Evolutionary conservation across 2,113 vertebrate genomes (phyloP).

Genomic region (Athene cunicularia): DNA sequence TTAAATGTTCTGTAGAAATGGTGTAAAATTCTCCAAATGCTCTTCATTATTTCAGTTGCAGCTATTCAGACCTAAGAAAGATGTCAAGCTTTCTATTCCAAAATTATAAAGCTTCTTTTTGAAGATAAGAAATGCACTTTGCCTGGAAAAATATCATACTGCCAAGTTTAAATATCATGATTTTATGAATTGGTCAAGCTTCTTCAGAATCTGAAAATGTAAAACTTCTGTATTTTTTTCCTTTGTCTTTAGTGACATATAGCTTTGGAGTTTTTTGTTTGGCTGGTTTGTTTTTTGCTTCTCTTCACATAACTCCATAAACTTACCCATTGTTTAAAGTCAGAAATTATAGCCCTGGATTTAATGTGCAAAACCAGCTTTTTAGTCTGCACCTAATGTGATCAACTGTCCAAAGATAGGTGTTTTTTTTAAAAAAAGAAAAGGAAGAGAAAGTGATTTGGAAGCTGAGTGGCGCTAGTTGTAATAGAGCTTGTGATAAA

Average conservation of each 20-base stretch:
- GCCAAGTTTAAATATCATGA: not conserved
- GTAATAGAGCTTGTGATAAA: not conserved
- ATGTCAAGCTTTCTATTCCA: not conserved
- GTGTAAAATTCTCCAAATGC: not conserved
- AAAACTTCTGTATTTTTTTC: not conserved
- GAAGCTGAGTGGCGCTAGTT: not conserved
- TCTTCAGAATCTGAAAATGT: not conserved
- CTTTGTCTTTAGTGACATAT: not conserved
- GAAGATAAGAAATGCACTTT: not conserved
- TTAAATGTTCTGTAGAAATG: not conserved
- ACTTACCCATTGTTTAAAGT: not conserved
- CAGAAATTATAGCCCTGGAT: not conserved
- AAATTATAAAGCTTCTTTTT: not conserved
- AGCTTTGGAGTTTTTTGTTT: not conserved
- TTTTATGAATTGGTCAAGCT: not conserved
- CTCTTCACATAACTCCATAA: not conserved
- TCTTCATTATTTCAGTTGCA: not conserved
- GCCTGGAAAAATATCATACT: not conserved
- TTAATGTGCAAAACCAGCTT: not conserved
- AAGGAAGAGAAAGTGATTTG: not conserved
- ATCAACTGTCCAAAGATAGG: not conserved
- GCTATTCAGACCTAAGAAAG: not conserved
- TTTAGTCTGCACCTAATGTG: not conserved
- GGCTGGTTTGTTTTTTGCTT: not conserved
- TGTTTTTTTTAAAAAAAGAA: not conserved